phyloP scores from a whole-genome alignment of 1,140 invertebrate genomes.

The Proales similis region DNA sequence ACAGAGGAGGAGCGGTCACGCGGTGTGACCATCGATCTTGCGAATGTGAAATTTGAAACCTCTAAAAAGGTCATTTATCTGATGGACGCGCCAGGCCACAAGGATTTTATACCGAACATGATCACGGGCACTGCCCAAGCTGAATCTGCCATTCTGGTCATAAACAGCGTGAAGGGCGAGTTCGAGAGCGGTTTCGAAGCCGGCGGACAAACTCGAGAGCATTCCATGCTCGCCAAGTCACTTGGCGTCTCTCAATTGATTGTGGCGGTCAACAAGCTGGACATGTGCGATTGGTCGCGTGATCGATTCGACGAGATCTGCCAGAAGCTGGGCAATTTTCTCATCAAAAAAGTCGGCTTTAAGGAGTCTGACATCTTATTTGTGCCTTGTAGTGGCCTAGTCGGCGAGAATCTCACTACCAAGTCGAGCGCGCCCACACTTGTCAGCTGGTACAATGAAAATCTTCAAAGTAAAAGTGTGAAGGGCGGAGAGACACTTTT shows the following conservation, averaged over 20 bases:
- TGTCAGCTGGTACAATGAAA: slow-evolving; percentile 69
- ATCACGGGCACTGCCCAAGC: slow-evolving; percentile 88
- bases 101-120: slow-evolving; percentile 97
- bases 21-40: slow-evolving; percentile 94
- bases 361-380: slow-evolving; percentile 77
- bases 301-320: slow-evolving; percentile 77
- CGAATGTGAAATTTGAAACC: slow-evolving; percentile 85
- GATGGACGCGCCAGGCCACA: slow-evolving; percentile 93
- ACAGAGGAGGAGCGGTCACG: slow-evolving; percentile 86
- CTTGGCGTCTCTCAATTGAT: slow-evolving; percentile 73
- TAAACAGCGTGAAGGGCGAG: slow-evolving; percentile 85
- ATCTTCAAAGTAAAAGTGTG: not conserved
- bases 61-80: slow-evolving; percentile 61
- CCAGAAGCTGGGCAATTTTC: slow-evolving; percentile 67
- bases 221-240: slow-evolving; percentile 83
- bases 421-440: slow-evolving; percentile 63
- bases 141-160: slow-evolving; percentile 87
- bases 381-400: slow-evolving; percentile 88
- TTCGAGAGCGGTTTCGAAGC: slow-evolving; percentile 97
- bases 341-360: slow-evolving; percentile 89
- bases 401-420: slow-evolving; percentile 78
- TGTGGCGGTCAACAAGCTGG: slow-evolving; percentile 58
- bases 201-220: slow-evolving; percentile 93
- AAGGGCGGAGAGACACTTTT: slow-evolving; percentile 5
- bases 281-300: slow-evolving; percentile 57